phyloP scores from a whole-genome alignment of 2,888 invertebrate species.

The Rotaria sp. region DNA sequence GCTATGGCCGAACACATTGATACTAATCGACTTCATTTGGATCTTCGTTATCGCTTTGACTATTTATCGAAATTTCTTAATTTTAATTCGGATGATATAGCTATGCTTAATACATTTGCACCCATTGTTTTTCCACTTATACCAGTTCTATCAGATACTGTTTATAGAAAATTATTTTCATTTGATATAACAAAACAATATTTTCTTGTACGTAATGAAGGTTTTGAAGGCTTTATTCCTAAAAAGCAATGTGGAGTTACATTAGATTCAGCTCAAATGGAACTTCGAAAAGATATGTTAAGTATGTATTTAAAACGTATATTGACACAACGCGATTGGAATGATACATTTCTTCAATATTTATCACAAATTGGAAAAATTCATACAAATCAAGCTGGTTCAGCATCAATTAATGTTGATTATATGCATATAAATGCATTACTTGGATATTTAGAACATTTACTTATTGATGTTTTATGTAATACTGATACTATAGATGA shows the following conservation, averaged over 20 bases:
- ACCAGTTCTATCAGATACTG: neutral
- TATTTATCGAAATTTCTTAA: neutral
- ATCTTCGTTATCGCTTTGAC: neutral
- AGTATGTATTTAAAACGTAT: neutral
- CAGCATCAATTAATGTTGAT: neutral
- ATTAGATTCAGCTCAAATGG: neutral
- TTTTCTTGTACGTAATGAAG: neutral
- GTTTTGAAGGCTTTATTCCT: neutral
- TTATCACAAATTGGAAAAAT: neutral
- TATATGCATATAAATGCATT: neutral
- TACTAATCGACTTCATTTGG: neutral
- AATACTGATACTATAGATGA: neutral
- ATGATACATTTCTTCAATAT: neutral
- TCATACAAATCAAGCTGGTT: neutral
- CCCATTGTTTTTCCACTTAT: neutral
- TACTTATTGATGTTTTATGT: neutral
- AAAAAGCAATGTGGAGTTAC: neutral
- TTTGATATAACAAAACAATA: neutral
- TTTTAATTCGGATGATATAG: neutral
- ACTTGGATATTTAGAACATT: neutral
- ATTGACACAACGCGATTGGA: neutral
- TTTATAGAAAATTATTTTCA: constrained; percentile 5
- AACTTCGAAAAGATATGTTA: neutral
- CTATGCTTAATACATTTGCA: neutral
- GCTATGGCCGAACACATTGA: neutral